A percentile compares a stretch with the other conserved stretches of the same genome.
These are phyloP conservation scores for Drosophila rellima DNA, from an alignment of 2,888 invertebrate species.

Conservation along the genomic window DNA sequence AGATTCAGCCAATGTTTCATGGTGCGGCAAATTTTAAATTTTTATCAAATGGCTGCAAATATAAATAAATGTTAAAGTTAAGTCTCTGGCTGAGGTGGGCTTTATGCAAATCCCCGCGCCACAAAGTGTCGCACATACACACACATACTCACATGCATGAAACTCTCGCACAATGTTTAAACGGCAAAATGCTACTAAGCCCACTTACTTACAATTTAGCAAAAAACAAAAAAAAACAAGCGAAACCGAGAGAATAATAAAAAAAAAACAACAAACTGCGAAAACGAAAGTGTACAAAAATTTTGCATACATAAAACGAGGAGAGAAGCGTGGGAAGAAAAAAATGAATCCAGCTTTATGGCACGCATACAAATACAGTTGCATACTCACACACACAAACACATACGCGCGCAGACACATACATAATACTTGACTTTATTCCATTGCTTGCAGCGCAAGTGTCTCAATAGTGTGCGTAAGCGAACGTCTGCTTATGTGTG, in stretches of 20 bases:
- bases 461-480: conserved; percentile 75
- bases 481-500: conserved; percentile 21
- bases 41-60: conserved; percentile 62
- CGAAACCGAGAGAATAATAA: conserved; percentile 53
- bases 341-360: conserved; percentile 77
- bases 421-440: conserved; percentile 71
- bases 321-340: conserved; percentile 43
- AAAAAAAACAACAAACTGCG: conserved; percentile 55
- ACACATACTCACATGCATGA: conserved; percentile 6
- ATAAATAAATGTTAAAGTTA: conserved; percentile 71
- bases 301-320: conserved; percentile 75
- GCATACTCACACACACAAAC: conserved; percentile 51
- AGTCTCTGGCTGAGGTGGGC: conserved; percentile 65
- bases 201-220: conserved; percentile 81
- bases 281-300: conserved; percentile 79
- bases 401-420: conserved; percentile 28
- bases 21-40: conserved; percentile 45
- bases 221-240: conserved; percentile 30
- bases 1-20: conserved; percentile 28
- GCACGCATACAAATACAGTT: conserved; percentile 65
- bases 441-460: conserved; percentile 63
- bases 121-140: conserved; percentile 52
- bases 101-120: conserved; percentile 73
- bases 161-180: conserved; percentile 47
- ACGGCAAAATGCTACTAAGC: conserved; percentile 78